Evolutionary conservation across 1,140 invertebrate genomes (phyloP).

Genomic region (Anadara kagoshimensis): DNA sequence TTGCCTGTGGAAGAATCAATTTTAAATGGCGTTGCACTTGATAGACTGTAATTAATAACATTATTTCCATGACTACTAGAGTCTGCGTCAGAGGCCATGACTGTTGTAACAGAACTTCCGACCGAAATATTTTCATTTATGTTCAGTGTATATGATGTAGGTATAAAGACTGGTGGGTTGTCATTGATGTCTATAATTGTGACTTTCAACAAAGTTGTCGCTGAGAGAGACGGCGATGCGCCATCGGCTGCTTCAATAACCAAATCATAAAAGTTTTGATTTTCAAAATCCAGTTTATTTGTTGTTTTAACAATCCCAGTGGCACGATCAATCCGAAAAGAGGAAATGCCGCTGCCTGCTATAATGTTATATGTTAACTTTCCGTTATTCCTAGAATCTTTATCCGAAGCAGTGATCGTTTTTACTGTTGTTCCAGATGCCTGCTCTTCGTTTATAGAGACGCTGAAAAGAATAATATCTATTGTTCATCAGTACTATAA

Average conservation of each 20-base stretch:
- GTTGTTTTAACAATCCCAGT: conserved; percentile 40
- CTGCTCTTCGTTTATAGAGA: no score
- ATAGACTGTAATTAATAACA: conserved; percentile 26
- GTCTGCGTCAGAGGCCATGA: conserved; percentile 46
- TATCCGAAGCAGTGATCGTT: neutral
- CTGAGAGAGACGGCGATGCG: conserved; percentile 30
- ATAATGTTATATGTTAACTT: conserved; percentile 18
- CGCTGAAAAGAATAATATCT: no score
- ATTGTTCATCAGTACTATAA: no score
- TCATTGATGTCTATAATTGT: conserved; percentile 52
- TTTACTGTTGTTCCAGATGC: conserved; percentile 1
- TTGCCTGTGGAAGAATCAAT: conserved; percentile 46
- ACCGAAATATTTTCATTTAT: conserved; percentile 30
- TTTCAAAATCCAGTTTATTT: conserved; percentile 85
- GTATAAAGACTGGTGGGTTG: conserved; percentile 51
- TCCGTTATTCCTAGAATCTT: neutral
- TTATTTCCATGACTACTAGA: conserved; percentile 28
- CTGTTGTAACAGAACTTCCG: conserved; percentile 36
- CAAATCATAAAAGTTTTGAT: conserved; percentile 75
- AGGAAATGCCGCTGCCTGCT: conserved; percentile 33
- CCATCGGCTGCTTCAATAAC: conserved; percentile 45
- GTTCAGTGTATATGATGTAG: conserved; percentile 40
- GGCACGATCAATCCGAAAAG: conserved; percentile 31
- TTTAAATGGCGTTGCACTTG: conserved; percentile 35
- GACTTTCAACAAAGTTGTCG: conserved; percentile 32